Evolutionary conservation across 2,113 vertebrate genomes (phyloP).

Genomic region (Tylochromis polylepis): DNA sequence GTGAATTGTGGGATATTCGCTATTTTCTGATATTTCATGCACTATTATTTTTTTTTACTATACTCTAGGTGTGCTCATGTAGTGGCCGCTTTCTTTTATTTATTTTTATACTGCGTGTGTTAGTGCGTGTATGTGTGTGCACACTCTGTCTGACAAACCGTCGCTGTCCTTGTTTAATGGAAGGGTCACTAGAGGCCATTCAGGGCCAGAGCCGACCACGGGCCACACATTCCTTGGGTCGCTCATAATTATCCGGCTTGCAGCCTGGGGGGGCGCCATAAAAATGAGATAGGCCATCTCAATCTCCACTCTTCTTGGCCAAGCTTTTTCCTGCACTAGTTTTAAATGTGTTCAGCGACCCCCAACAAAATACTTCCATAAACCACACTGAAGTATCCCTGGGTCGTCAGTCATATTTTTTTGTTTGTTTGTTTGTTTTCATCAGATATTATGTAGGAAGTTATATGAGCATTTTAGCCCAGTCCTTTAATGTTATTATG

Average conservation of each 20-base stretch:
- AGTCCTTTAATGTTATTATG: not conserved
- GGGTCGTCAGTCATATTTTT: conserved; percentile 11
- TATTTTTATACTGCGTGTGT: not conserved
- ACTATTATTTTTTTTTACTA: not conserved
- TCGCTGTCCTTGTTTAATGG: conserved; percentile 45
- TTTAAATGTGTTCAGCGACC: conserved; percentile 59
- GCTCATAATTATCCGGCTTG: conserved; percentile 62
- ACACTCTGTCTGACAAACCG: conserved; percentile 9
- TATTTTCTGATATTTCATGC: not conserved
- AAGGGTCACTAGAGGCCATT: conserved; percentile 16
- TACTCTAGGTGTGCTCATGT: not conserved
- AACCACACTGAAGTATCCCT: conserved; percentile 59
- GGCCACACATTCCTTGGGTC: conserved; percentile 40
- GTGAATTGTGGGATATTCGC: not conserved
- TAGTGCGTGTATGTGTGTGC: not conserved
- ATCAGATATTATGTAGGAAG: conserved; percentile 2
- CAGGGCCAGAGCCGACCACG: conserved; percentile 23
- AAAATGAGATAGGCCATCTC: conserved; percentile 56
- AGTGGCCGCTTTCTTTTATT: not conserved
- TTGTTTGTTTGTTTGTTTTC: not conserved
- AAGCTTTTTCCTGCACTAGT: conserved; percentile 26
- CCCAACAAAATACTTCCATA: conserved; percentile 59
- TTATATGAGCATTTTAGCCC: not conserved
- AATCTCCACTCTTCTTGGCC: conserved; percentile 38
- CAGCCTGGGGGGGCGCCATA: conserved; percentile 49